Conservation (phyloP, 2,888 invertebrate species). For the Ephialtes manifestator region DNA sequence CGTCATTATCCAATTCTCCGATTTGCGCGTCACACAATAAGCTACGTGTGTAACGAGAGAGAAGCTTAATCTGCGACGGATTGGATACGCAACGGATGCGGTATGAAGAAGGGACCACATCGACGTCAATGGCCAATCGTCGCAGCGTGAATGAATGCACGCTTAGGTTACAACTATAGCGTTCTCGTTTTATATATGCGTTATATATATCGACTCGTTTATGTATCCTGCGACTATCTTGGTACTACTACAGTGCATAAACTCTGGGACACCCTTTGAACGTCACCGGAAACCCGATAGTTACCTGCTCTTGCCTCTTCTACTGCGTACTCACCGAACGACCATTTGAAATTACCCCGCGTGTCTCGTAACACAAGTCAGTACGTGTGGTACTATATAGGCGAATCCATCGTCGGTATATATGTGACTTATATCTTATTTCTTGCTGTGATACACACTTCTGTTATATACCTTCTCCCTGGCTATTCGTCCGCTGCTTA, state of each 20-base stretch:
- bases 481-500: conserved; percentile 12
- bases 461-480: neutral
- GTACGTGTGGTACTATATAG: neutral
- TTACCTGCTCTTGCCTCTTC: conserved; percentile 57
- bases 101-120: conserved; percentile 38
- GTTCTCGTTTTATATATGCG: neutral
- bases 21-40: conserved; percentile 68
- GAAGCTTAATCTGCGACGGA: conserved; percentile 55
- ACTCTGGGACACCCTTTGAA: conserved; percentile 27
- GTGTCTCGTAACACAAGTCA: conserved; percentile 9
- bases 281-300: conserved; percentile 55
- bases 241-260: conserved; percentile 25
- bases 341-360: conserved; percentile 50
- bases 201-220: conserved; percentile 26
- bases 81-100: conserved; percentile 69
- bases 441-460: neutral
- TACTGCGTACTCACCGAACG: conserved; percentile 17
- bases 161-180: conserved; percentile 2
- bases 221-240: conserved; percentile 50
- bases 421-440: conserved; percentile 14
- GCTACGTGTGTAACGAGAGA: conserved; percentile 35
- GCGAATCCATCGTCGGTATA: neutral
- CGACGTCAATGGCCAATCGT: conserved; percentile 79
- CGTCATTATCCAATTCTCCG: conserved; percentile 79
- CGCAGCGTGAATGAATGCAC: conserved; percentile 45